Evolutionary conservation across 2,888 invertebrate genomes (phyloP).

Genomic region (Synanthedon tipuliformis): DNA sequence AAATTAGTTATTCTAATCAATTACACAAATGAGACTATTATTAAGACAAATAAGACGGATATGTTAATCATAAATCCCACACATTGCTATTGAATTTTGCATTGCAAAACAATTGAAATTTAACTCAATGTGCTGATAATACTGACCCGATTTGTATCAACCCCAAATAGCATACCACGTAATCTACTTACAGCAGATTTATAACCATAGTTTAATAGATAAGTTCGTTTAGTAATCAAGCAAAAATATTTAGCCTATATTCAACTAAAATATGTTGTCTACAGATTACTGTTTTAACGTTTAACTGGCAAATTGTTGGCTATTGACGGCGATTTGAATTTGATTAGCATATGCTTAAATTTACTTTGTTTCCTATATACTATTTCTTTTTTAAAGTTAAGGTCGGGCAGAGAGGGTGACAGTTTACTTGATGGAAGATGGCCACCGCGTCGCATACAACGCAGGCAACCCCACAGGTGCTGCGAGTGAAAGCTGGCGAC

Average conservation of each 20-base stretch:
- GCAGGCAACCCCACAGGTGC: too few relatives aligned
- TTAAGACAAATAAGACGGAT: too few relatives aligned
- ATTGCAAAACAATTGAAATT: conserved; percentile 11
- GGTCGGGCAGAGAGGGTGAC: too few relatives aligned
- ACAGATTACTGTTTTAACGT: background rate
- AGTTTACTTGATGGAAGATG: too few relatives aligned
- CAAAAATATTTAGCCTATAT: background rate
- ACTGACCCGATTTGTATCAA: conserved; percentile 14
- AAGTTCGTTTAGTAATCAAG: background rate
- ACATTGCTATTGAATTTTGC: conserved; percentile 10
- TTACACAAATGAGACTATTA: too few relatives aligned
- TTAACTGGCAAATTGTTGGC: background rate
- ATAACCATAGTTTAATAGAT: background rate
- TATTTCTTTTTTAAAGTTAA: background rate
- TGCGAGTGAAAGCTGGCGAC: too few relatives aligned
- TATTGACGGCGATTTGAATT: background rate
- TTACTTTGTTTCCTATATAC: background rate
- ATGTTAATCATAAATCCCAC: background rate
- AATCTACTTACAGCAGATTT: background rate
- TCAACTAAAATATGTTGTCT: background rate
- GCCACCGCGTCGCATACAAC: too few relatives aligned
- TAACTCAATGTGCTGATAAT: conserved; percentile 24
- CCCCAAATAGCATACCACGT: conserved; percentile 1
- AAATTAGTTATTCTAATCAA: too few relatives aligned
- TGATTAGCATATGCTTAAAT: background rate